Percentiles rank a stretch among this genome's conserved stretches.
phyloP scores from a whole-genome alignment of 1,140 invertebrate genomes.

The Trachymyrmex cornetzi region DNA sequence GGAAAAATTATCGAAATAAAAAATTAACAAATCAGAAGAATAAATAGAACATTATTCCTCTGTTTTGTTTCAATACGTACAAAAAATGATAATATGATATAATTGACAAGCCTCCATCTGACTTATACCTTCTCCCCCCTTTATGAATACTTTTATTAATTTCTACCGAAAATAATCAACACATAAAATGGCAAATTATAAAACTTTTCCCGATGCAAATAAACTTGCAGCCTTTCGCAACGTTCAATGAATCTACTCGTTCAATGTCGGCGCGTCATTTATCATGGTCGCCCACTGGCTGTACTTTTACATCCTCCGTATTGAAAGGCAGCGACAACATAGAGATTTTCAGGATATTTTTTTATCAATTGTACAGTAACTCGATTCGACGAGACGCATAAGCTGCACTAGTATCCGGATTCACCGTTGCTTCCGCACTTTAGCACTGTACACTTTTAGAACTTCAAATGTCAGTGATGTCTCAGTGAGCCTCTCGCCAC shows the following conservation, averaged over 20 bases:
- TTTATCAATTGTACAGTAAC: background rate
- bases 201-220: background rate
- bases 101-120: background rate
- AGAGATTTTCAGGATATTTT: conserved; percentile 6
- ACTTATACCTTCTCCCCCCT: background rate
- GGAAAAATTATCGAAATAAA: background rate
- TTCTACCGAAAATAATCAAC: conserved; percentile 6
- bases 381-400: conserved; percentile 21
- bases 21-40: background rate
- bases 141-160: background rate
- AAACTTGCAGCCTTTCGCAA: background rate
- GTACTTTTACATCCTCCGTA: conserved; percentile 11
- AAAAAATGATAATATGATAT: background rate
- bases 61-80: background rate
- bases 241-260: conserved; percentile 19
- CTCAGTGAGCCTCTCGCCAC: background rate
- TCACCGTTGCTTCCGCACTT: conserved; percentile 22
- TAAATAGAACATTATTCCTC: too few species aligned
- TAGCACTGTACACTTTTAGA: conserved; percentile 35
- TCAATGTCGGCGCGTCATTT: conserved; percentile 21
- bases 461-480: conserved; percentile 38
- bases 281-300: conserved; percentile 27
- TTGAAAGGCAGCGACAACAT: conserved; percentile 1
- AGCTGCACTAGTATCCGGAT: conserved; percentile 3
- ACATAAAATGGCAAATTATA: background rate